Conservation (phyloP, 1,140 invertebrate species). For the Penaeus indicus region DNA sequence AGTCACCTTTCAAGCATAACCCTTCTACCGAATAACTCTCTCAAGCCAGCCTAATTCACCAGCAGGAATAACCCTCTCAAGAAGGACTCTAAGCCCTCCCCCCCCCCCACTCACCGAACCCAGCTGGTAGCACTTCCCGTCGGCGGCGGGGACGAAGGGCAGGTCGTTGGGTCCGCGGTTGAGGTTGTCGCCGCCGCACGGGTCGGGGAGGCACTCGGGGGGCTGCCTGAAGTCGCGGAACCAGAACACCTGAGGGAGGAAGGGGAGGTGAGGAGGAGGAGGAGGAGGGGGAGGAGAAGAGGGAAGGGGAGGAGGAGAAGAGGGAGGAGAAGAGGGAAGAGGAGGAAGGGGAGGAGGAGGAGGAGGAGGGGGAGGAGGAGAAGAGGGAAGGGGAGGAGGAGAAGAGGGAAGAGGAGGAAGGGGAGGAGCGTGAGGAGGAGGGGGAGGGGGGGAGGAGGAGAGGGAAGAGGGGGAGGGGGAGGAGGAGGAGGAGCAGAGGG, state of each 20-base stretch:
- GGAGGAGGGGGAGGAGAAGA: no score
- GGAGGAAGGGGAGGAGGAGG: background rate
- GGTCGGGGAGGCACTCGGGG: conserved; percentile 49
- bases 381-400: background rate
- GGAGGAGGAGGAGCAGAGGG: no score
- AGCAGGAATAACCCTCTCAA: no score
- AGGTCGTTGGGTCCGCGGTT: conserved; percentile 34
- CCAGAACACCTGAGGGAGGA: conserved; percentile 42
- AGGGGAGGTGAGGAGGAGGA: background rate
- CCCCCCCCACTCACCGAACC: conserved; percentile 21
- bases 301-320: no score
- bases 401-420: no score
- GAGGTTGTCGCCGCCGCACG: conserved; percentile 45
- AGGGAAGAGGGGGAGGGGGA: no score
- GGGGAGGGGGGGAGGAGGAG: no score
- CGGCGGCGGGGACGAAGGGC: conserved; percentile 43
- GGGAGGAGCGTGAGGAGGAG: no score
- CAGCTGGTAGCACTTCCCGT: conserved; percentile 49
- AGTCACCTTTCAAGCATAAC: no score
- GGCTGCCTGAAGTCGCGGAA: conserved; percentile 42
- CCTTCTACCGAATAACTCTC: no score
- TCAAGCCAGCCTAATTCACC: no score
- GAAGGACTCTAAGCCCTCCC: no score
- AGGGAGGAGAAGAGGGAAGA: background rate
- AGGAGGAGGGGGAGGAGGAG: background rate